Evolutionary conservation across 2,888 invertebrate species (phyloP), one percentile per base, ranked within the genome.

Genomic region (Nomada lathburiana): DNA sequence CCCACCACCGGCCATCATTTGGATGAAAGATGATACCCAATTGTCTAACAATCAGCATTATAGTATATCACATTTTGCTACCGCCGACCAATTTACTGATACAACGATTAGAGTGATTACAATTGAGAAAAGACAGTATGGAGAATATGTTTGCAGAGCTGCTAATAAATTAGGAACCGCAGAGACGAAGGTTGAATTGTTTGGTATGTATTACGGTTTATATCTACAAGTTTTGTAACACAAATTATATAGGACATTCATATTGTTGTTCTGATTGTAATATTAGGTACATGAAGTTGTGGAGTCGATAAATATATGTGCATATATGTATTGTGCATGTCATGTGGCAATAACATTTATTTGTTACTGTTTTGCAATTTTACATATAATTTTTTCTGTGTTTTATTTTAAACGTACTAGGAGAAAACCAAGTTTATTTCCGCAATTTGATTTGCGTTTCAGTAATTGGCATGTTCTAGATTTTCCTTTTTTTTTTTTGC

Each of bases 41-140:
- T 93, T 98, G 3, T 96, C 97, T 0, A 98, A 98, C 91, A 98
- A 98, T 94, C 98, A 98, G 91, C 98, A 98, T 94, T 98, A 98
- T 93, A 97, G 97, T 89, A 97, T 98, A 88, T 98, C 98, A 0
- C 98, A 98, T 92, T 98, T 98, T 92, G 98, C 98, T 4, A 98
- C 98, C 0, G 98, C 98, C 0, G 98, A 98, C 91, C 98, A 98
- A 91, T 98, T 97, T 91, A 98, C 98, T 0, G 98, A 98, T 92
- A 98, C 98, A 0, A 98, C 98, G 0, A 94, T 98, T 42, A 96
- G 98, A 77, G 97, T 98, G 2, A 97, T 98, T 75, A 98, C 98
- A 0, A 97, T 98, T 70, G 98, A 98, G 94, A 98, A 98, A 92
- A 95, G 97, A 16, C 98, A 98, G 92, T 98, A 97, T 90, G 98